Conservation (phyloP, 2,797 vertebrate genomes). For the Dryobates pubescens region DNA sequence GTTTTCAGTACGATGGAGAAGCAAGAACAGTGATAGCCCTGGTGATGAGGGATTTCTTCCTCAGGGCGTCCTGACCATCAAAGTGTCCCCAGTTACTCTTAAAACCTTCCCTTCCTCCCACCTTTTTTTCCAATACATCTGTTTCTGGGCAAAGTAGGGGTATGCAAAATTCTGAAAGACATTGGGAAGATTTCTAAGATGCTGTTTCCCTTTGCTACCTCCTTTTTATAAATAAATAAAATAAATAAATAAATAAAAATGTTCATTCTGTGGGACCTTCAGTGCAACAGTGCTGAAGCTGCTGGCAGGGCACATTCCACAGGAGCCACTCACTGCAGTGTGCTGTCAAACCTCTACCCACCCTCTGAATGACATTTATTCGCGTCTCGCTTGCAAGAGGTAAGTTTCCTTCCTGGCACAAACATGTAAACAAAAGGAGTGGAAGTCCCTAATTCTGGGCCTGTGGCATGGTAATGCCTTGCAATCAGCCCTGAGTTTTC, state of each 20-base stretch:
- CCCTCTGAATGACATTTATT: neutral
- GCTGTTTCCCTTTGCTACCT: neutral
- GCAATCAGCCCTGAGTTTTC: neutral
- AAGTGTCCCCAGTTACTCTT: neutral
- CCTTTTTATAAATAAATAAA: neutral
- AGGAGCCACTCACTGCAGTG: neutral
- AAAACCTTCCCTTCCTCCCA: neutral
- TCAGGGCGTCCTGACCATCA: neutral
- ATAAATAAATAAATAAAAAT: neutral
- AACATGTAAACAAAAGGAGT: neutral
- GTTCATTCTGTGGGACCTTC: neutral
- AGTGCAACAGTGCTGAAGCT: neutral
- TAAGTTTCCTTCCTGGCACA: neutral
- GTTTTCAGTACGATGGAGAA: neutral
- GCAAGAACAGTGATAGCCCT: rapidly evolving
- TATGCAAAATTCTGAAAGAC: neutral
- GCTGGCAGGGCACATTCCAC: neutral
- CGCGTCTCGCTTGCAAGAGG: neutral
- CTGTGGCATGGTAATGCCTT: neutral
- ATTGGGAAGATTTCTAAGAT: neutral
- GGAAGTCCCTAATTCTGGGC: neutral
- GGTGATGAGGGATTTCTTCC: neutral
- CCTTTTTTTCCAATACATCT: neutral
- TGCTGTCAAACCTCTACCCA: neutral
- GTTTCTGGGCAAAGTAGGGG: neutral